These are phyloP conservation scores for Camponotus fellah DNA, from an alignment of 2,888 invertebrate genomes.

Conservation along the genomic window DNA sequence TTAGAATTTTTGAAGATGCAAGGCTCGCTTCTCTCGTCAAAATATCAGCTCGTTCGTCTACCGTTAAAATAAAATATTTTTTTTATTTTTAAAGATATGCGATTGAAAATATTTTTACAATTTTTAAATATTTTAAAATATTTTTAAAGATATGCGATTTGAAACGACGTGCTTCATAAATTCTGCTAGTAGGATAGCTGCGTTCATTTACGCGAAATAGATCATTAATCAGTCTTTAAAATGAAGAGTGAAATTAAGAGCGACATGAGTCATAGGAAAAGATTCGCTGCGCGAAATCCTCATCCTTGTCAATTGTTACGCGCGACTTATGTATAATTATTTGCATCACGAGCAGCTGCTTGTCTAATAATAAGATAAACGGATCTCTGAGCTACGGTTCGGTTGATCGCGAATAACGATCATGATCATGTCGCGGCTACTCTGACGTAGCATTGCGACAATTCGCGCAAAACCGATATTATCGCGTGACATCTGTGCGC, in stretches of 20 bases:
- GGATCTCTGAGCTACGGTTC: neutral
- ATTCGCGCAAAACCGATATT: conserved; percentile 27
- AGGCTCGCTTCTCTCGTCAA: neutral
- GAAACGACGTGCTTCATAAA: neutral
- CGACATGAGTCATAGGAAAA: neutral
- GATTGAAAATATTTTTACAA: neutral
- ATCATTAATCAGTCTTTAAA: too few species aligned
- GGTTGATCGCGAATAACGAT: neutral
- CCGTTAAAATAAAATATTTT: neutral
- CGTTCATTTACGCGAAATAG: neutral
- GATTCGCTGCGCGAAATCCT: conserved; percentile 9
- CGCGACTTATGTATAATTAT: conserved; percentile 28
- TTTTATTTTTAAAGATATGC: neutral
- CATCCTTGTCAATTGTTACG: conserved; percentile 5
- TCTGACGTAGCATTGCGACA: conserved; percentile 23
- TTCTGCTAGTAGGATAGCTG: neutral
- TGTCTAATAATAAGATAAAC: conserved; percentile 38
- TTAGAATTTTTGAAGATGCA: conserved; percentile 15
- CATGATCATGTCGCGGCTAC: neutral
- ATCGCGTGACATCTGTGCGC: conserved; percentile 20
- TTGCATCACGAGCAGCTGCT: neutral
- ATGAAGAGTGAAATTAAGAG: neutral
- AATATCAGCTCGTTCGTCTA: neutral
- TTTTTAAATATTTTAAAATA: neutral
- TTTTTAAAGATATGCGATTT: neutral